Evolutionary conservation across 2,113 vertebrate genomes (phyloP), one percentile per base, ranked within the genome.

Genomic region (Passer montanus): DNA sequence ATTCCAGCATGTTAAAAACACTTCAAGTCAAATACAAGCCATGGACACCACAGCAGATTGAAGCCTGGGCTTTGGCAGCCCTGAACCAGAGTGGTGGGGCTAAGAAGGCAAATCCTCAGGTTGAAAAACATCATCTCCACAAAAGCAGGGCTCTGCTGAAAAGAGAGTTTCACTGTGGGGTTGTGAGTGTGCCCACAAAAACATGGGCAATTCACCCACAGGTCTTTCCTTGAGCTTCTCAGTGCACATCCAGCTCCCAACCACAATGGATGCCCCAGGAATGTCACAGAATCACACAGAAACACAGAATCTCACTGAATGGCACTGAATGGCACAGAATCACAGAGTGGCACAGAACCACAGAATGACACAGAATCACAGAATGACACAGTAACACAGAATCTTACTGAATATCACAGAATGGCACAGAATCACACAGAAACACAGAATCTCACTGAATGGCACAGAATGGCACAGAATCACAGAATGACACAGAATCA

Each of bases 171-270:
- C 53, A 5, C 13, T 13, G 24, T 11, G 43, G 31, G 37, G 8
- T 5, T 13, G 10, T 0, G 1, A 26, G 10, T 6, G 44, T 37
- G 49, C 23, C 35, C 56, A 66, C 28, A 49, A 68, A 0, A 1
- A 60, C 46, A 31, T 0, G 0, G 26, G 30, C 33, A 73, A 12
- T 33, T 58, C 6, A 0, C 2, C 28, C 64, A 37, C 0, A 0
- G 23, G 5, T n/a, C 31, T 16, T 22, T 2, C 10, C 55, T 49
- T 30, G 14, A 33, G 37, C 2, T 4, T 43, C 18, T 10, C 37
- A 10, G 26, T 2, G 23, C n/a, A 24, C 31, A 28, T 2, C 55
- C 28, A 0, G 0, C 68, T 56, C 47, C 49, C 52, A 64, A 64
- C 18, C 41, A n/a, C 11, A 3, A 1, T 0, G 1, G 28, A 33